Evolutionary conservation across 1,140 invertebrate species (phyloP).

Genomic region (Hyles vespertilio): DNA sequence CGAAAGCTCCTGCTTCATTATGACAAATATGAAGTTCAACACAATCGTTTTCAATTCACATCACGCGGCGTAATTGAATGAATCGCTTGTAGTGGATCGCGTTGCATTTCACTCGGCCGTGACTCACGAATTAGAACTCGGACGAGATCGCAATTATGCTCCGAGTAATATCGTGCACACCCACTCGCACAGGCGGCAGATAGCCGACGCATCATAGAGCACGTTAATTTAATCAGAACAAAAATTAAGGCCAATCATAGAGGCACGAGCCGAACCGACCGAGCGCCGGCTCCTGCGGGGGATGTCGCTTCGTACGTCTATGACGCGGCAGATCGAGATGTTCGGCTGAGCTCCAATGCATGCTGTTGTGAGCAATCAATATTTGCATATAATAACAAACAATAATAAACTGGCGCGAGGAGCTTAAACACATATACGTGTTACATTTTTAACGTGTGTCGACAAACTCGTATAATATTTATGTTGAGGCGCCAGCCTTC

Average conservation of each 20-base stretch:
- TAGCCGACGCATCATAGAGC: constrained; percentile 39
- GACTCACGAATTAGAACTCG: constrained; percentile 69
- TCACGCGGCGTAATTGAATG: constrained; percentile 63
- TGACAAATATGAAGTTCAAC: constrained; percentile 38
- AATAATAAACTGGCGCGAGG: too few relatives aligned
- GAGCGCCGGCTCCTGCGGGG: constrained; percentile 1
- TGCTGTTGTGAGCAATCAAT: too few relatives aligned
- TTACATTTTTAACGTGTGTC: too few relatives aligned
- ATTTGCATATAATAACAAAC: too few relatives aligned
- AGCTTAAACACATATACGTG: too few relatives aligned
- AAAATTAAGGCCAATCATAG: constrained; percentile 49
- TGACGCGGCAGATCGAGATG: background rate
- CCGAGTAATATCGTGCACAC: constrained; percentile 55
- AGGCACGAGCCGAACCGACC: constrained; percentile 3
- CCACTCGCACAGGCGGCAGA: constrained; percentile 32
- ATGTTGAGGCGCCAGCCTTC: too few relatives aligned
- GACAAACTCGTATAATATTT: too few relatives aligned
- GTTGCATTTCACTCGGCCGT: constrained; percentile 62
- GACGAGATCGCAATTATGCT: constrained; percentile 61
- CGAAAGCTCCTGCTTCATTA: constrained; percentile 39
- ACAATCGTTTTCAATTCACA: constrained; percentile 51
- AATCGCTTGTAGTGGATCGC: constrained; percentile 46
- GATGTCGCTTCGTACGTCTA: background rate
- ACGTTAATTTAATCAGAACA: constrained; percentile 44
- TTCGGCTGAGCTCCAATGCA: background rate